phyloP scores from a whole-genome alignment of 2,888 invertebrate genomes.

The Diabrotica balteata region DNA sequence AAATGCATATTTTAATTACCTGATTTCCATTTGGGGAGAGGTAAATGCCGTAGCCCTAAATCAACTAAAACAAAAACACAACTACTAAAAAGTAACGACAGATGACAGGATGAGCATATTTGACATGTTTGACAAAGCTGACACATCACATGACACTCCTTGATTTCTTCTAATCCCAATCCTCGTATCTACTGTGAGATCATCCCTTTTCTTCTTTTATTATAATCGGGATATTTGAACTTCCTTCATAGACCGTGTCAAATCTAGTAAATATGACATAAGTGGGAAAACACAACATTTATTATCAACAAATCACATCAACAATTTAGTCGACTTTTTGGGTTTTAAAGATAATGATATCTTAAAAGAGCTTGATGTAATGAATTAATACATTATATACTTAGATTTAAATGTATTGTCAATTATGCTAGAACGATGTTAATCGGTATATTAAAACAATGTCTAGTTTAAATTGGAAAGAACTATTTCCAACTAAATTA shows the following conservation, averaged over 20 bases:
- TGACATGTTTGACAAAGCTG: conserved; percentile 19
- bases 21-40: conserved; percentile 26
- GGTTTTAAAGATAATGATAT: no score
- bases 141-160: conserved; percentile 18
- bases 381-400: background rate
- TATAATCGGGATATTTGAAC: no score
- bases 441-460: conserved; percentile 2
- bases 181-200: no score
- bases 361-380: background rate
- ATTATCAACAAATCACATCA: no score
- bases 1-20: conserved; percentile 19
- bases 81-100: conserved; percentile 27
- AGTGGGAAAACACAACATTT: no score
- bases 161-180: background rate
- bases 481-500: conserved; percentile 84
- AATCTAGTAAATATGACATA: no score
- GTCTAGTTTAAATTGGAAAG: conserved; percentile 50
- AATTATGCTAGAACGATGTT: no score
- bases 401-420: background rate
- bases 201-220: no score
- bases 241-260: no score
- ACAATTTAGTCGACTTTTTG: no score
- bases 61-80: conserved; percentile 30
- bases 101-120: conserved; percentile 14
- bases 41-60: conserved; percentile 27